Base-by-base conservation (phyloP, 1,140 invertebrate species). In the Muscidifurax raptorellus region DNA sequence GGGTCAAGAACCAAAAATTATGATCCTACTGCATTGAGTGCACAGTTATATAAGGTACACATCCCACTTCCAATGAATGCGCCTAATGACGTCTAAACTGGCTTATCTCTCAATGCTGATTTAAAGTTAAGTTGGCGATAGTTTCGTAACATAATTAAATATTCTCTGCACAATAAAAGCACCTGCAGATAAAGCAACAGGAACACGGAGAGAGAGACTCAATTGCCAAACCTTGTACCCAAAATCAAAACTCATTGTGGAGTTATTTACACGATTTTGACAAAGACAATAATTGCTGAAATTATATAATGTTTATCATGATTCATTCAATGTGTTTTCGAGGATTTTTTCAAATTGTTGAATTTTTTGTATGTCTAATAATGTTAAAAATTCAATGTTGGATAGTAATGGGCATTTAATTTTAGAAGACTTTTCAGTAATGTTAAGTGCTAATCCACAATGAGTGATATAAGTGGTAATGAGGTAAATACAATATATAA, bases 141-240 rank as follows among this genome's bases (percentile, higher is more conserved):
- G 52, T n/a, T 59, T 59, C 18, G 6, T 59, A 59, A 59, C 6
- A 7, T 59, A 59, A 59, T 59, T 30, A 69, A 12, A 30, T 69
- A 81, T 72, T 64, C 44, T 79, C 75, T 83, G 75, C 82, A 78
- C 27, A 47, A 69, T 47, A 47, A 83, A n/a, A 76, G 59, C 74
- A 83, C 72, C 27, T 67, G 82, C 82, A 83, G 64, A 84, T 72
- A 72, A 79, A 84, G 66, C 59, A 79, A 80, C 44, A 74, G 72
- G 27, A 84, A 59, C 71, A 80, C 27, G 83, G 83, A 84, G 83
- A 84, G 83, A 84, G 77, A 84, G 83, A 84, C 83, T 84, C 83
- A 67, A 84, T 75, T 84, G 36, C 77, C 77, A 80, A 84, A 66
- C 47, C 78, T 80, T 75, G 13, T 80, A 67, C 78, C 77, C 15